A percentile compares a stretch with the other conserved stretches of the same genome.
These are phyloP conservation scores for Rhea americana DNA, from an alignment of 2,113 vertebrate species.

Conservation along the genomic window DNA sequence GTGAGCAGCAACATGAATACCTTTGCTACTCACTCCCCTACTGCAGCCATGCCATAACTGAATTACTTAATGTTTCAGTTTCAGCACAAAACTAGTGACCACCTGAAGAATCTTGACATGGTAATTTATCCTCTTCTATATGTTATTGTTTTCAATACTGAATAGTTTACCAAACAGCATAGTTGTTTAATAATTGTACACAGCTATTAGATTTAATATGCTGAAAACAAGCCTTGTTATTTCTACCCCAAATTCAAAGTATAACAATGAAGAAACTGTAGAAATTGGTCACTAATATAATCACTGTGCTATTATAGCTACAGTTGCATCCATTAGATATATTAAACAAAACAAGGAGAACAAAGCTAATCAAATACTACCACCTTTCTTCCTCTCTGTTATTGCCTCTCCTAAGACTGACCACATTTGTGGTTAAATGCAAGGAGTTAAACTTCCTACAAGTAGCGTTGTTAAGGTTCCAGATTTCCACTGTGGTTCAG, in stretches of 20 bases:
- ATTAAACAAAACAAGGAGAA: neutral
- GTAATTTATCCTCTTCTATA: neutral
- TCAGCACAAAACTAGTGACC: neutral
- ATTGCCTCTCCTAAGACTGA: constrained; percentile 36
- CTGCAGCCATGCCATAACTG: neutral
- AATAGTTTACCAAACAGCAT: neutral
- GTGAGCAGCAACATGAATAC: neutral
- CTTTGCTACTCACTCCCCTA: neutral
- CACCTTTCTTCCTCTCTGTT: constrained; percentile 54
- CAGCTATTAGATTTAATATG: neutral
- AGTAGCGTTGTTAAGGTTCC: constrained; percentile 2
- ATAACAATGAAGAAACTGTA: neutral
- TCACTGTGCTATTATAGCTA: neutral
- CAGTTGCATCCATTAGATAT: neutral
- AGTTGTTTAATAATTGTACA: neutral
- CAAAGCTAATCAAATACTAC: constrained; percentile 43
- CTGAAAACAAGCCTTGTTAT: neutral
- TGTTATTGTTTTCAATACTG: rapidly evolving
- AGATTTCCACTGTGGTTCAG: constrained; percentile 68
- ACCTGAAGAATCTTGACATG: neutral
- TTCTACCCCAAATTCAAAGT: neutral
- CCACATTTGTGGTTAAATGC: constrained; percentile 65
- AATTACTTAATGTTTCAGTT: neutral
- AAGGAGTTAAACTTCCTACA: constrained; percentile 62
- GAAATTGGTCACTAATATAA: neutral